phyloP scores from a whole-genome alignment of 23 tunicate genomes.

The Halocynthia aurantium region DNA sequence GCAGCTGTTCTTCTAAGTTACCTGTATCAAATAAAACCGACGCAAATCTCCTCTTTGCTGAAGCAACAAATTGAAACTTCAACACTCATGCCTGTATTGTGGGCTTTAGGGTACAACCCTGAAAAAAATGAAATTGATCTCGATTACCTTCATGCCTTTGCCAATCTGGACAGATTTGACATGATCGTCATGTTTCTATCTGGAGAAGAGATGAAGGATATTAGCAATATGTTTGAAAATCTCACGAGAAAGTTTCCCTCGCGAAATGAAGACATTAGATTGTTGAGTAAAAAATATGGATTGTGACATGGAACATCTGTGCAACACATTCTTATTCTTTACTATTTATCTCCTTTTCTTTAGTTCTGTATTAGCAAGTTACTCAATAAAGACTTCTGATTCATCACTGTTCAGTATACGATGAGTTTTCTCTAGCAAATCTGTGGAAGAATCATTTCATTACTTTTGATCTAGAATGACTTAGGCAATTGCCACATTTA shows the following conservation, averaged over 20 bases:
- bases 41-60: slow-evolving; percentile 27
- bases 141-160: slow-evolving; percentile 26
- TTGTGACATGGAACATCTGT: not conserved
- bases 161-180: slow-evolving; percentile 48
- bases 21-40: slow-evolving; percentile 30
- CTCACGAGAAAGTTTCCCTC: slow-evolving; percentile 4
- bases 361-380: no score
- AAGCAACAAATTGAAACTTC: slow-evolving; percentile 78
- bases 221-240: not conserved
- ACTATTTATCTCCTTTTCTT: no score
- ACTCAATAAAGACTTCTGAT: no score
- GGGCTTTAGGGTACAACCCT: slow-evolving; percentile 10
- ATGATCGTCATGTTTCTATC: slow-evolving; percentile 76
- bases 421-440: no score
- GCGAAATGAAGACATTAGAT: not conserved
- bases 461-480: no score
- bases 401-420: no score
- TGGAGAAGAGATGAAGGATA: slow-evolving; percentile 26
- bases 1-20: slow-evolving; percentile 15
- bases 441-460: no score
- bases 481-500: no score
- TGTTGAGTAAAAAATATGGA: slow-evolving; percentile 11
- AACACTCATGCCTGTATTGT: slow-evolving; percentile 28
- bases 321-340: no score
- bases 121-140: slow-evolving; percentile 24